These are phyloP conservation scores for Sylvia atricapilla DNA, from an alignment of 2,113 vertebrate genomes.

Conservation along the genomic window DNA sequence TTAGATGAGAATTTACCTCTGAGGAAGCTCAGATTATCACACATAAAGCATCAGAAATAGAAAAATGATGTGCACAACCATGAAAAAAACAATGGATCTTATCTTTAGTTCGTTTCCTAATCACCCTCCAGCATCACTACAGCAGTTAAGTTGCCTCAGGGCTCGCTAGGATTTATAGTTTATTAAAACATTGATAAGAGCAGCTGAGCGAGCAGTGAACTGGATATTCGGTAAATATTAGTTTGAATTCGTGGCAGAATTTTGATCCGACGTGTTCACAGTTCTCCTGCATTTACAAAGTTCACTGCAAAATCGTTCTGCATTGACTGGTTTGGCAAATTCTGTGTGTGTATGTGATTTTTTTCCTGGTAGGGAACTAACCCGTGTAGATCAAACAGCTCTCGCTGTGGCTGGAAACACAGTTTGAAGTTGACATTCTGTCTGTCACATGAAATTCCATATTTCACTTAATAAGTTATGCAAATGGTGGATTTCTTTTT, in stretches of 20 bases:
- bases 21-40: constrained; percentile 70
- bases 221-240: constrained; percentile 46
- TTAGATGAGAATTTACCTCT: constrained; percentile 73
- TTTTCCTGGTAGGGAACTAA: neutral
- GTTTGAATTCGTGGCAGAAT: constrained; percentile 52
- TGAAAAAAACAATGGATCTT: constrained; percentile 71
- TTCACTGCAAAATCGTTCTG: constrained; percentile 1
- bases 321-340: neutral
- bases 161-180: constrained; percentile 63
- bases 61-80: constrained; percentile 65
- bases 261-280: neutral
- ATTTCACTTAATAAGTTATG: constrained; percentile 40
- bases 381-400: constrained; percentile 23
- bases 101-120: constrained; percentile 59
- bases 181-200: constrained; percentile 65
- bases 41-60: constrained; percentile 64
- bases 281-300: neutral
- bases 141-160: constrained; percentile 55
- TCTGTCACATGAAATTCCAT: constrained; percentile 36
- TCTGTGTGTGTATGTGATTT: neutral
- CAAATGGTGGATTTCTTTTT: constrained; percentile 38
- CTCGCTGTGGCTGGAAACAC: constrained; percentile 17
- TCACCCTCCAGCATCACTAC: constrained; percentile 63
- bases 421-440: constrained; percentile 28
- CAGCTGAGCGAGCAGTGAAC: constrained; percentile 50